A percentile compares a stretch with the other conserved stretches of the same genome.
These are phyloP conservation scores for Lasiurus cinereus DNA, from an alignment of 2,113 vertebrate species.

Conservation along the genomic window DNA sequence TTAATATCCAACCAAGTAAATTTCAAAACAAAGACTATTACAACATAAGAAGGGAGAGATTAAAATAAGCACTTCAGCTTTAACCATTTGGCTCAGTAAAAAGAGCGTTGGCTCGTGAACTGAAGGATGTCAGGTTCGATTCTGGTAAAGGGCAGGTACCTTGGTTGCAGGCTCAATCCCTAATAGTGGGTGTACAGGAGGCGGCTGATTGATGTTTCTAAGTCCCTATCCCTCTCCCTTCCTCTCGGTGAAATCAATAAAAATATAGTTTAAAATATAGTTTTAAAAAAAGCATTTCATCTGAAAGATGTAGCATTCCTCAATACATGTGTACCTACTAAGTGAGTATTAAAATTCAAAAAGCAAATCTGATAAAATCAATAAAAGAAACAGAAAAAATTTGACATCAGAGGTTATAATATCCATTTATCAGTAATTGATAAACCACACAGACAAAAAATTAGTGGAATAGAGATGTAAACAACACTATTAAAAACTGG, in stretches of 20 bases:
- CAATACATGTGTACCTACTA: background rate
- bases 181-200: no score
- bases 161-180: no score
- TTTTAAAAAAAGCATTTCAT: background rate
- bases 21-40: conserved; percentile 38
- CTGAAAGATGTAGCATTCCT: background rate
- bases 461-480: background rate
- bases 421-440: background rate
- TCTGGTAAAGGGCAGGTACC: no score
- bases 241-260: no score
- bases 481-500: background rate
- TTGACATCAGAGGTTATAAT: background rate
- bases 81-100: no score
- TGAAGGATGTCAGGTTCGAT: no score
- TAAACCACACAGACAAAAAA: background rate
- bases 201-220: no score
- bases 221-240: no score
- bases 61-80: background rate
- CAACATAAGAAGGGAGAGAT: background rate
- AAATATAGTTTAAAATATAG: no score
- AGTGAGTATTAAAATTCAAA: conserved; percentile 22
- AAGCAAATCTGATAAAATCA: background rate
- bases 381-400: background rate
- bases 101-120: no score
- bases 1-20: background rate